phyloP scores from a whole-genome alignment of 2,888 invertebrate species.

The Panzeria rudis region DNA sequence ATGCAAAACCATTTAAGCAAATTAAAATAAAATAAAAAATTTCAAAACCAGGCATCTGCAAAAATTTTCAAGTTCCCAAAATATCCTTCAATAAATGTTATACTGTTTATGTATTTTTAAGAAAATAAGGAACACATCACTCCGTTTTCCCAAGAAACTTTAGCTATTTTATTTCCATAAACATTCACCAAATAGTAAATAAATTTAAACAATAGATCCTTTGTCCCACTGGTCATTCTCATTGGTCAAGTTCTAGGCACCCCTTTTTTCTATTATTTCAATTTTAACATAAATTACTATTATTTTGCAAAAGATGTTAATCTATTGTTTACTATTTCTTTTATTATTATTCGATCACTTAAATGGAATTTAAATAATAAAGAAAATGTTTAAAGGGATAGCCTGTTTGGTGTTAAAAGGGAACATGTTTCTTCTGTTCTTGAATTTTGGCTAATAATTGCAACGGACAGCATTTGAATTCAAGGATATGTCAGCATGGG shows the following conservation, averaged over 20 bases:
- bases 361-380: conserved; percentile 29
- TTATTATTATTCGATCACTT: conserved; percentile 67
- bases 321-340: conserved; percentile 57
- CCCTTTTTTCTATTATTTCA: conserved; percentile 50
- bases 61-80: neutral
- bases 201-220: conserved; percentile 20
- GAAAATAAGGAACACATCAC: neutral
- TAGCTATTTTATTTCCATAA: neutral
- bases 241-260: conserved; percentile 48
- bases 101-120: neutral
- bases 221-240: conserved; percentile 34
- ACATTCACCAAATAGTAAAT: neutral
- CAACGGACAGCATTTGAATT: neutral
- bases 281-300: conserved; percentile 34
- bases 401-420: neutral
- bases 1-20: neutral
- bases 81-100: neutral
- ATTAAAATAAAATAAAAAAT: conserved; percentile 1
- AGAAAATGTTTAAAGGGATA: neutral
- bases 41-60: conserved; percentile 16
- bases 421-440: conserved; percentile 20
- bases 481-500: conserved; percentile 7
- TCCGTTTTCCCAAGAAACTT: conserved; percentile 12
- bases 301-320: conserved; percentile 24
- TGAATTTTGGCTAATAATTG: conserved; percentile 24